Conservation (phyloP, 2,113 vertebrate species). For the Dermatemys mawii region DNA sequence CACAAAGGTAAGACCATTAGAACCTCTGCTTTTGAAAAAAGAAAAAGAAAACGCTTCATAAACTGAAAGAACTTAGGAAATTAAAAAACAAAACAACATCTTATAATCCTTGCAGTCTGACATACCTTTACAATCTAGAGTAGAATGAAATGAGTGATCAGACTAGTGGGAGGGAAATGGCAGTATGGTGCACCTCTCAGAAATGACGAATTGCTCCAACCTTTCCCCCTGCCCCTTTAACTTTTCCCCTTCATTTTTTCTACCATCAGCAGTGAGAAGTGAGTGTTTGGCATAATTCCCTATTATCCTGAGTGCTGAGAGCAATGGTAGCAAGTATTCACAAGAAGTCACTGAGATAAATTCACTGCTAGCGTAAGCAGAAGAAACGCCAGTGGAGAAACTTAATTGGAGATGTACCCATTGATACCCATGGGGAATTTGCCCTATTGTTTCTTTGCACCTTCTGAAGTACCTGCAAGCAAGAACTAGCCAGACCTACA, state of each 20-base stretch:
- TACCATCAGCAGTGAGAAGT: not conserved
- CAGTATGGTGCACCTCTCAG: fast-evolving
- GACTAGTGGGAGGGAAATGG: not conserved
- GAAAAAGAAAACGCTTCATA: conserved; percentile 27
- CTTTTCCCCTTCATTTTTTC: not conserved
- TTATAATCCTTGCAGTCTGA: not conserved
- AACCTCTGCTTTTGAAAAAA: conserved; percentile 35
- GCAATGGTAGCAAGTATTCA: not conserved
- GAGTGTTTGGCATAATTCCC: not conserved
- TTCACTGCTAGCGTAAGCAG: not conserved
- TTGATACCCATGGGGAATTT: fast-evolving
- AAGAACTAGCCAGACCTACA: not conserved
- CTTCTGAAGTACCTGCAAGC: not conserved
- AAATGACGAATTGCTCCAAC: not conserved
- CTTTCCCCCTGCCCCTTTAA: not conserved
- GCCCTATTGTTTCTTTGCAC: not conserved
- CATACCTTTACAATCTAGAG: not conserved
- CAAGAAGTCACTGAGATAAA: conserved; percentile 3
- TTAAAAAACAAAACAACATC: not conserved
- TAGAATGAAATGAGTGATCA: not conserved
- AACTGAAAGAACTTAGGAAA: not conserved
- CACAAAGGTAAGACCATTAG: conserved; percentile 64
- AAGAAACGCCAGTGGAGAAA: not conserved
- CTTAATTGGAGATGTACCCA: not conserved
- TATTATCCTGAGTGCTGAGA: not conserved